phyloP scores from a whole-genome alignment of 2,888 invertebrate species.

The Plagodis dolabraria region DNA sequence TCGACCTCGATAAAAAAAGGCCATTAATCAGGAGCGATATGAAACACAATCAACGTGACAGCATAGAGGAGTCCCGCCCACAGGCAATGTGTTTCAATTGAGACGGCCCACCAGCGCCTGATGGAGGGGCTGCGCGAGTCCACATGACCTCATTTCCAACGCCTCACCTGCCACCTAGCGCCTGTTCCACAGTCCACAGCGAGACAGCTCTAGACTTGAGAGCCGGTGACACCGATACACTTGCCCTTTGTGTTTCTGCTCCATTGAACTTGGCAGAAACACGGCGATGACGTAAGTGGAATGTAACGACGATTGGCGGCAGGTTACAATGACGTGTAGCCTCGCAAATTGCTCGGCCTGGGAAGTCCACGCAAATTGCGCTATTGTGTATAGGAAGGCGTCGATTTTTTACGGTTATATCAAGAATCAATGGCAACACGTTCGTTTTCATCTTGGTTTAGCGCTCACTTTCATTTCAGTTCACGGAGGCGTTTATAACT shows the following conservation, averaged over 20 bases:
- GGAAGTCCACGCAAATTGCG: conserved; percentile 29
- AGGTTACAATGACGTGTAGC: conserved; percentile 22
- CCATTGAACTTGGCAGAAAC: conserved; percentile 40
- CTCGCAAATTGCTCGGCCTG: conserved; percentile 27
- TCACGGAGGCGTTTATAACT: conserved; percentile 8
- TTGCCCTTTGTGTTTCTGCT: conserved; percentile 42
- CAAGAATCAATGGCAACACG: conserved; percentile 14
- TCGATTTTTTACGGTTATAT: conserved; percentile 15
- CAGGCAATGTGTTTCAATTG: conserved; percentile 67
- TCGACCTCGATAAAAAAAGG: conserved; percentile 35
- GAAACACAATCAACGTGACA: conserved; percentile 42
- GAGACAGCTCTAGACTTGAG: conserved; percentile 27
- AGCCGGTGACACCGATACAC: conserved; percentile 37
- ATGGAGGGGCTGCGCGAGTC: conserved; percentile 44
- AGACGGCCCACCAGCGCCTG: conserved; percentile 55
- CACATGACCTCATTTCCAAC: conserved; percentile 67
- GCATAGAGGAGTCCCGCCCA: conserved; percentile 52
- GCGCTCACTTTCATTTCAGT: conserved; percentile 10
- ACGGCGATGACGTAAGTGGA: conserved; percentile 27
- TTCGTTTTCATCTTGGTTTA: conserved; percentile 18
- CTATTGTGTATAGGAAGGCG: conserved; percentile 26
- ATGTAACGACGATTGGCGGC: conserved; percentile 25
- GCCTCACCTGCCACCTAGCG: conserved; percentile 52
- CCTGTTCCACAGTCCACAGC: conserved; percentile 10
- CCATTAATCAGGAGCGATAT: conserved; percentile 41